These are phyloP conservation scores for Crenuchus spilurus DNA, from an alignment of 2,797 vertebrate species.

Conservation along the genomic window DNA sequence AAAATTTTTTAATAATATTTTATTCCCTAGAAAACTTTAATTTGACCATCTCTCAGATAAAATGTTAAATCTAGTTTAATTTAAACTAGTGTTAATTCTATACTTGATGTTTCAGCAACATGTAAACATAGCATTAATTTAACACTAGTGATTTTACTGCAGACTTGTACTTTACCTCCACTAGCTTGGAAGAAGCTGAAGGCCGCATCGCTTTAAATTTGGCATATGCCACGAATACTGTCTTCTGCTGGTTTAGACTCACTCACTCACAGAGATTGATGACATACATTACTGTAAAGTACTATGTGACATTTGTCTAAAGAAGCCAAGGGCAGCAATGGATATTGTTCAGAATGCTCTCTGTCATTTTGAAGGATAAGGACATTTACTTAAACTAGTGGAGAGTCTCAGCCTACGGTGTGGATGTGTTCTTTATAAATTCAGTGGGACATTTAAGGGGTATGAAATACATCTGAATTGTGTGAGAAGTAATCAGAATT, in stretches of 20 bases:
- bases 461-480: not conserved
- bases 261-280: slow-evolving; percentile 22
- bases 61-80: no score
- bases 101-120: no score
- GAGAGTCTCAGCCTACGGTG: not conserved
- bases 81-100: no score
- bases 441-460: not conserved
- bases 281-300: slow-evolving; percentile 21
- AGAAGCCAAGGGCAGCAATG: not conserved
- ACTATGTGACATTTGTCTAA: slow-evolving; percentile 19
- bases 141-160: not conserved
- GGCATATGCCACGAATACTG: not conserved
- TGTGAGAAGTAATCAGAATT: no score
- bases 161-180: not conserved
- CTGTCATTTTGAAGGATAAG: slow-evolving; percentile 15
- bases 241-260: not conserved
- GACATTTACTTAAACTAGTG: slow-evolving; percentile 2
- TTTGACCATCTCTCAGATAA: no score
- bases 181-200: not conserved
- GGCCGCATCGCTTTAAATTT: not conserved
- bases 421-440: not conserved
- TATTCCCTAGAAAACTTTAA: no score
- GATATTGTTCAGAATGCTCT: not conserved
- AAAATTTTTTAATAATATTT: no score
- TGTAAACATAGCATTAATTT: not conserved